These are phyloP conservation scores for Papilio glaucus DNA, from an alignment of 1,140 invertebrate species.

Conservation along the genomic window DNA sequence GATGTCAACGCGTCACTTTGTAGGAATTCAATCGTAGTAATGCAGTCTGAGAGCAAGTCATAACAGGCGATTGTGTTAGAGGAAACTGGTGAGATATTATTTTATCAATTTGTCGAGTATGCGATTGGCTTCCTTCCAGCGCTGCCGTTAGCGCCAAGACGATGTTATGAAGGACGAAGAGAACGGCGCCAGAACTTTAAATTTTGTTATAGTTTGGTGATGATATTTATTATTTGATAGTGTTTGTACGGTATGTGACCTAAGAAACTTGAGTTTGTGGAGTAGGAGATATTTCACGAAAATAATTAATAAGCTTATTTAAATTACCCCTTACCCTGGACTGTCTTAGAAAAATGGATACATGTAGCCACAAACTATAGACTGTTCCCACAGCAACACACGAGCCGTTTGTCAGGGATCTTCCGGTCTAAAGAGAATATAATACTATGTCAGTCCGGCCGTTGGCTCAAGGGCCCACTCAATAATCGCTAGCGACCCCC, in stretches of 20 bases:
- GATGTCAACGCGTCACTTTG: not conserved
- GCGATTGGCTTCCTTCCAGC: slow-evolving; percentile 26
- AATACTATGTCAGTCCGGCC: too few relatives aligned
- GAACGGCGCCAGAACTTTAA: slow-evolving; percentile 11
- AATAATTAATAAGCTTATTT: too few relatives aligned
- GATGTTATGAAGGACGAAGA: slow-evolving; percentile 26
- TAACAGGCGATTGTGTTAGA: slow-evolving; percentile 20
- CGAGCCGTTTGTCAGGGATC: too few relatives aligned
- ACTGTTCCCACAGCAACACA: too few relatives aligned
- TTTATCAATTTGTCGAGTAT: slow-evolving; percentile 36
- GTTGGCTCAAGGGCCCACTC: too few relatives aligned
- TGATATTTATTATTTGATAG: not conserved
- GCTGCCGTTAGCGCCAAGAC: slow-evolving; percentile 4
- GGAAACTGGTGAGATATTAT: slow-evolving; percentile 31
- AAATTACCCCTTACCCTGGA: too few relatives aligned
- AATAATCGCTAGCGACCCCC: too few relatives aligned
- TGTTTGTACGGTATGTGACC: not conserved
- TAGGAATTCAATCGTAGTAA: slow-evolving; percentile 16
- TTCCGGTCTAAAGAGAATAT: too few relatives aligned
- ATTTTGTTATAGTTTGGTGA: slow-evolving; percentile 11
- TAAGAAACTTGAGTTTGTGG: too few relatives aligned
- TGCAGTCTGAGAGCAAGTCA: slow-evolving; percentile 10
- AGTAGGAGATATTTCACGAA: too few relatives aligned
- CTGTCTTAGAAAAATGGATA: too few relatives aligned
- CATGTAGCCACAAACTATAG: too few relatives aligned